phyloP scores from a whole-genome alignment of 2,888 invertebrate species.

The Tholera decimalis region DNA sequence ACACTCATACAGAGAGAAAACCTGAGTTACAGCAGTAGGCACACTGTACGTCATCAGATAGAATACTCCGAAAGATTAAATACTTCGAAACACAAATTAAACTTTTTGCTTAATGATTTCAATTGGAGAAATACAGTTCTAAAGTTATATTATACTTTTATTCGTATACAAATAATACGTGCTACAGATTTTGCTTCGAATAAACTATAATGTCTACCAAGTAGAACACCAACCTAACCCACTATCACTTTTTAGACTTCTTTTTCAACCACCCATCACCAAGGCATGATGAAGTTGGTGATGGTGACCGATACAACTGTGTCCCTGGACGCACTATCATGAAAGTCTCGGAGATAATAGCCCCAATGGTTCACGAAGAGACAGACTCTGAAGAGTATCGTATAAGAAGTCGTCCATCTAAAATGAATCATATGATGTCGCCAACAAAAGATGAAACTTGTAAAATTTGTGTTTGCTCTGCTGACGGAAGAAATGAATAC shows the following conservation, averaged over 20 bases:
- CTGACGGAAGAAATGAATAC: slow-evolving; percentile 78
- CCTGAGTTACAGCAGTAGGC: too few species aligned
- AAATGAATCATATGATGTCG: slow-evolving; percentile 76
- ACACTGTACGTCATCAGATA: too few species aligned
- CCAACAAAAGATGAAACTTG: slow-evolving; percentile 74
- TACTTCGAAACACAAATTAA: too few species aligned
- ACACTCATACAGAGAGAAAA: background rate
- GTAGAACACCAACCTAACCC: slow-evolving; percentile 17
- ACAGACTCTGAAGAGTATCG: slow-evolving; percentile 50
- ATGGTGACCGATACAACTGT: slow-evolving; percentile 70
- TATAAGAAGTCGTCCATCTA: slow-evolving; percentile 17
- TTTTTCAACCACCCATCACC: slow-evolving; percentile 72
- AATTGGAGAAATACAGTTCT: background rate
- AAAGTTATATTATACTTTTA: too few species aligned
- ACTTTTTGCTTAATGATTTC: too few species aligned
- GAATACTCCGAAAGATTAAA: too few species aligned
- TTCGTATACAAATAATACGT: too few species aligned
- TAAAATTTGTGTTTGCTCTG: slow-evolving; percentile 81
- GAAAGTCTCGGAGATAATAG: slow-evolving; percentile 60
- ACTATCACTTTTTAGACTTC: slow-evolving; percentile 72
- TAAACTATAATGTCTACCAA: background rate
- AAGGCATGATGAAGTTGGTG: slow-evolving; percentile 60
- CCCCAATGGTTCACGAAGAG: slow-evolving; percentile 5
- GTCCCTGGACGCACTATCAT: slow-evolving; percentile 82
- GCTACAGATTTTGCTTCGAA: background rate